Evolutionary conservation across 2,797 vertebrate species (phyloP).

Genomic region (Fratercula arctica): DNA sequence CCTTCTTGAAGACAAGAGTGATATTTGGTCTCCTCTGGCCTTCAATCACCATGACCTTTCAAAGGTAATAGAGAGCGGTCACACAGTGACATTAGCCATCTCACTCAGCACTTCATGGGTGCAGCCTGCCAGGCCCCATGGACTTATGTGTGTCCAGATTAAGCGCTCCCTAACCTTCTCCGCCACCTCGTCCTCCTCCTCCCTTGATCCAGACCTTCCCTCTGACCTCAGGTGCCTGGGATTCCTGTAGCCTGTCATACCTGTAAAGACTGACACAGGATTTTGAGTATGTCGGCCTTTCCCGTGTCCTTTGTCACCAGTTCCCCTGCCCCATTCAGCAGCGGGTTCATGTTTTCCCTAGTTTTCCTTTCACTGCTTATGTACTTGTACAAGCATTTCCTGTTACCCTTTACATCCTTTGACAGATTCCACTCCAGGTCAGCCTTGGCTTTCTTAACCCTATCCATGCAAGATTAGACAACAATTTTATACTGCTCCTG

Average conservation of each 20-base stretch:
- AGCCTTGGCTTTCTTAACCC: neutral
- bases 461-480: neutral
- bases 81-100: neutral
- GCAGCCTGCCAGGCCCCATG: neutral
- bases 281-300: neutral
- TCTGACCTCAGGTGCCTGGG: neutral
- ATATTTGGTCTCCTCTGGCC: neutral
- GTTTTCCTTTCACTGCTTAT: neutral
- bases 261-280: neutral
- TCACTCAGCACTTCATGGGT: neutral
- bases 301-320: neutral
- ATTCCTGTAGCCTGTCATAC: neutral
- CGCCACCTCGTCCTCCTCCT: neutral
- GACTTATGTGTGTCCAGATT: neutral
- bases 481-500: neutral
- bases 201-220: neutral
- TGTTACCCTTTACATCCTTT: neutral
- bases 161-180: neutral
- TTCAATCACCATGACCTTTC: neutral
- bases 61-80: neutral
- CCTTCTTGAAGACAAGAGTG: neutral
- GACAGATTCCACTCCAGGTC: neutral
- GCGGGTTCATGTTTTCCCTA: neutral
- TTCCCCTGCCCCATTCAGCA: neutral
- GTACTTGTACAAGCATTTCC: neutral